A percentile compares a stretch with the other conserved stretches of the same genome.
These are phyloP conservation scores for Chirona hameri DNA, from an alignment of 2,888 invertebrate species.

Conservation along the genomic window DNA sequence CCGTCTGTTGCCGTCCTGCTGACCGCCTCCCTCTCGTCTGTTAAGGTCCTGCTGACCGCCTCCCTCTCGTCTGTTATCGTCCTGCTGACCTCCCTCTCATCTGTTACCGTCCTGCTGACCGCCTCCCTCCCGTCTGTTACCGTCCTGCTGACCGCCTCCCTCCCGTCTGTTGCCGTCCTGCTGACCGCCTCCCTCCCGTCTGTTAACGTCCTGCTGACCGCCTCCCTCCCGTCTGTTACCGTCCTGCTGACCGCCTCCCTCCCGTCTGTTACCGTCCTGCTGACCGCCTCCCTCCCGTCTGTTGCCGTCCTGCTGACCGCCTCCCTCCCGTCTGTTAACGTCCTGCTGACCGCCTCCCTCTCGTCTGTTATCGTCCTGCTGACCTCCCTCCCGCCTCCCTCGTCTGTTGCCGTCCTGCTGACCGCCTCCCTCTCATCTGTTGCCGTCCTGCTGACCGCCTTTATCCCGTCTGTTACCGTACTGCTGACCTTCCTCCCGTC, in stretches of 20 bases:
- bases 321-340: not conserved
- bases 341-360: not conserved
- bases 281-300: too few species aligned
- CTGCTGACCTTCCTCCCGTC: not conserved
- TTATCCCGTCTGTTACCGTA: too few species aligned
- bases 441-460: too few species aligned
- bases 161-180: too few species aligned
- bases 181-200: not conserved
- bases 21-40: not conserved
- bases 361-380: too few species aligned
- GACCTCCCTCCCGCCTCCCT: not conserved
- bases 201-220: too few species aligned
- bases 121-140: not conserved
- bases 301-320: not conserved
- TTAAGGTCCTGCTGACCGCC: not conserved
- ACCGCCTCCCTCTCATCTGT: not conserved
- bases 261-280: too few species aligned
- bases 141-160: too few species aligned
- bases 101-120: not conserved
- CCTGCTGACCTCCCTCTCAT: too few species aligned
- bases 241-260: not conserved
- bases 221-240: too few species aligned
- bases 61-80: not conserved
- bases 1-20: too few species aligned
- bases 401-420: too few species aligned